These are phyloP conservation scores for Solenopsis invicta DNA, from an alignment of 1,140 invertebrate species.

Conservation along the genomic window DNA sequence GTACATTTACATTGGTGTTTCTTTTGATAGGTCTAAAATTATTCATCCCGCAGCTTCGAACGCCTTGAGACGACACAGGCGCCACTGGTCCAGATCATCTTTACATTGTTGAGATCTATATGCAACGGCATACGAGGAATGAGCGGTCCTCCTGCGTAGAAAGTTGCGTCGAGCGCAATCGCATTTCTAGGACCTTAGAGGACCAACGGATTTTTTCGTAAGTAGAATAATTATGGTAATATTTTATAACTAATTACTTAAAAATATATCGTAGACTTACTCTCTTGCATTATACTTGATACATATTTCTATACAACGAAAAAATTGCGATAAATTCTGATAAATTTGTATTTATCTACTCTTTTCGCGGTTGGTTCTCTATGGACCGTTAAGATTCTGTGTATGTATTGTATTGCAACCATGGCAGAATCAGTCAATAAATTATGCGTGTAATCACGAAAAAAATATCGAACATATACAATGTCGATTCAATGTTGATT, in stretches of 20 bases:
- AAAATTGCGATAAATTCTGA: neutral
- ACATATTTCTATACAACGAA: neutral
- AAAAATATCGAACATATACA: slow-evolving; percentile 22
- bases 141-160: neutral
- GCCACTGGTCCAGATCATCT: slow-evolving; percentile 60
- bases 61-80: slow-evolving; percentile 47
- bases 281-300: neutral
- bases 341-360: slow-evolving; percentile 12
- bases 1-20: slow-evolving; percentile 74
- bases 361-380: slow-evolving; percentile 7
- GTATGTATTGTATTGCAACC: slow-evolving; percentile 23
- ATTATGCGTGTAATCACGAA: slow-evolving; percentile 1
- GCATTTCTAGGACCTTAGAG: neutral
- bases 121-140: slow-evolving; percentile 23
- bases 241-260: neutral
- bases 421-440: slow-evolving; percentile 3
- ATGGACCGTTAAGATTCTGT: neutral
- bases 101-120: slow-evolving; percentile 49
- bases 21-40: slow-evolving; percentile 64
- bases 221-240: slow-evolving; percentile 10
- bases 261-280: slow-evolving; percentile 5
- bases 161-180: neutral
- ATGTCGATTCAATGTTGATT: slow-evolving; percentile 10
- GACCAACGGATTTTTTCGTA: neutral
- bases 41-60: slow-evolving; percentile 44